Percentiles rank a stretch among this genome's conserved stretches.
Conservation (phyloP, 2,113 vertebrate genomes). For the Hypocryptadius cinnamomeus region DNA sequence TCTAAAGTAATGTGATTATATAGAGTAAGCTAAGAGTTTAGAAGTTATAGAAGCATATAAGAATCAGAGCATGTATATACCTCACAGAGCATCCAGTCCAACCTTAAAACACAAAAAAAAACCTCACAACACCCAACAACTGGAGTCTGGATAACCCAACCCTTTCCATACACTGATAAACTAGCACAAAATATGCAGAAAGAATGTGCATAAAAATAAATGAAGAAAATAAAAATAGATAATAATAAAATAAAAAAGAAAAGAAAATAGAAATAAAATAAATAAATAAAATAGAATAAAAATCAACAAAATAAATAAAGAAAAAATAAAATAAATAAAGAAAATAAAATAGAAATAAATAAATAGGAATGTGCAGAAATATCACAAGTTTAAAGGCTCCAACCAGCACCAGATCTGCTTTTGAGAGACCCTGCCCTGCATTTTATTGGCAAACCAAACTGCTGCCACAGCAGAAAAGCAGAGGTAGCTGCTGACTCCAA, state of each 20-base stretch:
- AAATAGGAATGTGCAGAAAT: not conserved
- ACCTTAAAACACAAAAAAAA: not conserved
- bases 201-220: not conserved
- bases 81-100: not conserved
- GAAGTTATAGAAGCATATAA: no score
- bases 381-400: not conserved
- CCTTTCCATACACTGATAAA: rapidly evolving
- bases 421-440: not conserved
- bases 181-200: not conserved
- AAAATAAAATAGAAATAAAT: not conserved
- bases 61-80: no score
- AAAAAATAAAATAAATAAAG: no score
- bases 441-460: not conserved
- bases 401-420: not conserved
- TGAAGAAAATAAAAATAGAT: not conserved
- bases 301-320: no score
- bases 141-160: not conserved
- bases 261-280: not conserved
- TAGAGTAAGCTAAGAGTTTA: no score
- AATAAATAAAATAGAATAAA: no score
- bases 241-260: not conserved
- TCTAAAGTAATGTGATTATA: no score
- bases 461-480: not conserved
- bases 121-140: no score
- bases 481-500: not conserved